phyloP scores from a whole-genome alignment of 30 jellyfish, hydroid and myxozoan genomes.

The Turritopsis rubra region DNA sequence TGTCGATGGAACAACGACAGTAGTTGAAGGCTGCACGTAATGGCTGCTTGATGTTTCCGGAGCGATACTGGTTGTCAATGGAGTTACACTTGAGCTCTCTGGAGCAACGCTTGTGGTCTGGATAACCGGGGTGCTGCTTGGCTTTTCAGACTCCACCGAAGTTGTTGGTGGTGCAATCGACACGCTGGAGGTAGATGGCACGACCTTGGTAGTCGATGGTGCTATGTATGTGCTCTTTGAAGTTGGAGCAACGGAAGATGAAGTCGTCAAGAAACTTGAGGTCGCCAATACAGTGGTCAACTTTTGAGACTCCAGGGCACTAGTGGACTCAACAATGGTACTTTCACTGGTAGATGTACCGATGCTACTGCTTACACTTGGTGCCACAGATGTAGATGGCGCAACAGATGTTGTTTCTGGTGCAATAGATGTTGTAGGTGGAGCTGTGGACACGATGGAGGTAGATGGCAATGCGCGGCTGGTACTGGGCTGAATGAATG shows the following conservation, averaged over 20 bases:
- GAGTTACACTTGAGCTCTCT: not conserved
- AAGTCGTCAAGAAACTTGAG: not conserved
- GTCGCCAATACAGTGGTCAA: not conserved
- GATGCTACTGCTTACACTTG: constrained; percentile 3
- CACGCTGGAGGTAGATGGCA: not conserved
- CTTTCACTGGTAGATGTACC: not conserved
- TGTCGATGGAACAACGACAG: not conserved
- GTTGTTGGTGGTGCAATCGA: not conserved
- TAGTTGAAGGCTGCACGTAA: not conserved
- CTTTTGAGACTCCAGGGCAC: not conserved
- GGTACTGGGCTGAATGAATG: not conserved
- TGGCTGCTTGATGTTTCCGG: not conserved
- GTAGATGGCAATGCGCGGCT: not conserved
- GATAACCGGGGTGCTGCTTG: not conserved
- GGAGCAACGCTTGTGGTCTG: not conserved
- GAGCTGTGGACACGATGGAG: not conserved
- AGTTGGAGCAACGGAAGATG: not conserved
- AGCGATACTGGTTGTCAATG: constrained; percentile 4
- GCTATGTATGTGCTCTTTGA: not conserved
- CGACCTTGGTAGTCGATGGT: not conserved
- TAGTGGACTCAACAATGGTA: not conserved
- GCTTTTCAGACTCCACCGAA: not conserved
- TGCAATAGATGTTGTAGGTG: constrained; percentile 20
- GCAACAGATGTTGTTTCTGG: constrained; percentile 31
- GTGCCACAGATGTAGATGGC: constrained; percentile 13